Conservation (phyloP, 2,888 invertebrate genomes). For the Lithophane ornitopus region DNA sequence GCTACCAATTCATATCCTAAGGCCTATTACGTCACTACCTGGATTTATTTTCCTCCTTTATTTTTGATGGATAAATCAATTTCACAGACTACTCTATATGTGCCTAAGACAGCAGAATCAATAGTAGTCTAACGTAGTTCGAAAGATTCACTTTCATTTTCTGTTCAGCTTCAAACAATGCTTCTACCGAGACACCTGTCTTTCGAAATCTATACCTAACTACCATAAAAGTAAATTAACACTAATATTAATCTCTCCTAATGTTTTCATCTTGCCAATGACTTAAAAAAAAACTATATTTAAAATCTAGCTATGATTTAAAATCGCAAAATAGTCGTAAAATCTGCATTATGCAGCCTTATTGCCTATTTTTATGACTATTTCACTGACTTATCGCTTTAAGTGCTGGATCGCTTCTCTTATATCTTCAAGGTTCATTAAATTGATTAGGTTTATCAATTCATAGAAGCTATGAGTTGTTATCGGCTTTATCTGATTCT, state of each 20-base stretch:
- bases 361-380: constrained; percentile 38
- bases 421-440: constrained; percentile 42
- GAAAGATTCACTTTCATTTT: constrained; percentile 26
- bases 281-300: constrained; percentile 41
- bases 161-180: neutral
- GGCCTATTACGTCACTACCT: neutral
- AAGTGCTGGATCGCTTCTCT: constrained; percentile 26
- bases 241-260: constrained; percentile 19
- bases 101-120: neutral
- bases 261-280: constrained; percentile 43
- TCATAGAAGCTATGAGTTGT: constrained; percentile 45
- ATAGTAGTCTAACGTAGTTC: neutral
- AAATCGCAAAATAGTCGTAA: constrained; percentile 34
- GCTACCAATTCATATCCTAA: neutral
- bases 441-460: constrained; percentile 58
- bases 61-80: constrained; percentile 1
- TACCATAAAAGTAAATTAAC: constrained; percentile 16
- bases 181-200: constrained; percentile 30
- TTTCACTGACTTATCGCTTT: constrained; percentile 31
- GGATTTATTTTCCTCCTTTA: neutral
- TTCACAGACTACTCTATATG: no score
- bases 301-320: constrained; percentile 31
- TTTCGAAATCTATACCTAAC: constrained; percentile 27
- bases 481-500: constrained; percentile 43
- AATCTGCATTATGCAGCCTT: constrained; percentile 34